Evolutionary conservation across 2,888 invertebrate genomes (phyloP), one percentile per base, ranked within the genome.

Genomic region (Gasteruption jaculator): DNA sequence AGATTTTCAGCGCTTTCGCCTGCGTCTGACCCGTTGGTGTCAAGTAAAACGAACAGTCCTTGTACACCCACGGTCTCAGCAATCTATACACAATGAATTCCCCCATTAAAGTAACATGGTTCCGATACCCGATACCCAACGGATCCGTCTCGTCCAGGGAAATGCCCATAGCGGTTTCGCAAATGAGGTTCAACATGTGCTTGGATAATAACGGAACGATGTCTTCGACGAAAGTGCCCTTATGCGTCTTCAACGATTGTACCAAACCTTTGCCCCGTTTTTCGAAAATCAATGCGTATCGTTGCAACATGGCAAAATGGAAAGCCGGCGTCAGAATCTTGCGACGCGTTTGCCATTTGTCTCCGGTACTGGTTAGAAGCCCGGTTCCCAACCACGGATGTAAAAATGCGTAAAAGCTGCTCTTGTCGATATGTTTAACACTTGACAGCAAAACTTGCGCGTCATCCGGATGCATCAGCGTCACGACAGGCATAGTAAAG

Each of bases 271-370:
- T 61, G 7, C 68, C 61, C 22, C 76, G 74, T 32, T 76, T 73
- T 24, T 69, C 61, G 8, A 78, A 65, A 8, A 71, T 61, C 1
- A 58, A 53, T 21, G 60, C 43, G 46, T 74, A 76, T 26, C 68
- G 60, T 31, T 75, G 72, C 5, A 82, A 59, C 34, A 82, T 75
- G 51, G 78, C 81, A 45, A 81, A 82, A 56, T 82, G 82, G 55
- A 82, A 82, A 0, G 82, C 77, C 1, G 81, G 79, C 0, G 82
- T 82, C n/a, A 83, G 58, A 44, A 80, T 73, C 61, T 79, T 81
- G 34, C 82, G 66, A n/a, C 82, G 71, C 1, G 67, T 57, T 29
- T 76, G 76, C 82, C 82, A 82, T 63, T 80, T 81, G 39, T 50
- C 53, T 72, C 73, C 73, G 50, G 60, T 55, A 33, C 71, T 72